Conservation (phyloP, 2,888 invertebrate species). For the Erebia epiphron region DNA sequence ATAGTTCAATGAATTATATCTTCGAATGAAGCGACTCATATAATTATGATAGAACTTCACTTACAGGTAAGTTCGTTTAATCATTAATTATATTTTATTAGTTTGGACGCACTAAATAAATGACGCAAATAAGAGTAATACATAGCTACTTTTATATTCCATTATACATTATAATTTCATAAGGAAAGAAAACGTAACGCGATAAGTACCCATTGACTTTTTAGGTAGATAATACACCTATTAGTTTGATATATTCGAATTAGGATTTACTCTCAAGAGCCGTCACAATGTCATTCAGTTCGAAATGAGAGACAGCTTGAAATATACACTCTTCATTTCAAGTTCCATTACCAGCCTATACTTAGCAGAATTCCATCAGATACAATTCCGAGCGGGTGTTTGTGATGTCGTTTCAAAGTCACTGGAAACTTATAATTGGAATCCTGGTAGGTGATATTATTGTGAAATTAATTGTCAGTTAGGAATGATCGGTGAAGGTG, state of each 20-base stretch:
- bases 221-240: neutral
- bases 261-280: constrained; percentile 2
- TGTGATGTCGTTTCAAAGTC: constrained; percentile 30
- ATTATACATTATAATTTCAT: too few species aligned
- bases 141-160: too few species aligned
- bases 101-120: too few species aligned
- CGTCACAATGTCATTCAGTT: constrained; percentile 25
- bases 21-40: too few species aligned
- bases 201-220: neutral
- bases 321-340: constrained; percentile 9
- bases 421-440: constrained; percentile 19
- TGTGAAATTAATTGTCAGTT: constrained; percentile 12
- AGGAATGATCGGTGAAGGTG: neutral
- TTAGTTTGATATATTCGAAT: neutral
- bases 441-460: constrained; percentile 12
- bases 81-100: too few species aligned
- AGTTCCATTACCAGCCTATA: neutral
- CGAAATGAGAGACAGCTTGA: constrained; percentile 22
- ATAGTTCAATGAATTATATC: too few species aligned
- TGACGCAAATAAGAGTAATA: too few species aligned
- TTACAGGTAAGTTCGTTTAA: too few species aligned
- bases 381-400: constrained; percentile 25
- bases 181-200: too few species aligned
- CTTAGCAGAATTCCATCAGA: constrained; percentile 19
- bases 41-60: too few species aligned